Base-by-base conservation (phyloP, 2,888 invertebrate genomes). In the Capitulum mitella region DNA sequence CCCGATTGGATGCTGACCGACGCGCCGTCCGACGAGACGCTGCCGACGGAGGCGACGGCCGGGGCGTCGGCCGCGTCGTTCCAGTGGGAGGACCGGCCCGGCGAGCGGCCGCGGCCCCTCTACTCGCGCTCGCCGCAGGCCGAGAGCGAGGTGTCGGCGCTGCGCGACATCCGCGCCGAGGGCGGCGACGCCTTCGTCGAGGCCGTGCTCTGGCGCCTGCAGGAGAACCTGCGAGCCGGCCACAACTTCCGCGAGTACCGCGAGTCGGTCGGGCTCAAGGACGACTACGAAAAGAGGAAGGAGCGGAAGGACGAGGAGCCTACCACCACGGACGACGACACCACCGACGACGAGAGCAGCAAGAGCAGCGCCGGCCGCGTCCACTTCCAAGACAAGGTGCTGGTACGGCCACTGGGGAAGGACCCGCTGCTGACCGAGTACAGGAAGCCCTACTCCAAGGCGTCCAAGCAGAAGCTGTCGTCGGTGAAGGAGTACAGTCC, bases 351-450 rank as follows among this genome's bases (percentile, higher is more conserved):
- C 12, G 34, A 26, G 12, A 54, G 54, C 54, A 54, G 77, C 40
- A 29, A 29, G 22, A 54, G 77, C 37, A 61, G 43, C 58, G 29
- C 16, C 26, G 40, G 51, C 54, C 51, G 58, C 6, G 77, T 58
- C 26, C n/a, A 32, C 34, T 61, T 58, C 54, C 54, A n/a, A 6
- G 12, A 40, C 5, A 54, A 40, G n/a, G 77, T 40, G 37, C 34
- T 58, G 58, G 58, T 77, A 37, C 58, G 77, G 3, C 54, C 58
- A 29, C 54, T n/a, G 40, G 34, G 54, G 16, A 51, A 32, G 29
- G 77, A 77, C 54, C 61, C 58, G 29, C 77, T 77, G 58, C 54
- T 54, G 19, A 77, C 54, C 43, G 77, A 54, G 54, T 54, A 37
- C 77, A 37, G 77, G 26, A 22, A 19, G 40, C 54, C 77, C 3